Evolutionary conservation across 2,888 invertebrate species (phyloP).

Genomic region (Nezara viridula): DNA sequence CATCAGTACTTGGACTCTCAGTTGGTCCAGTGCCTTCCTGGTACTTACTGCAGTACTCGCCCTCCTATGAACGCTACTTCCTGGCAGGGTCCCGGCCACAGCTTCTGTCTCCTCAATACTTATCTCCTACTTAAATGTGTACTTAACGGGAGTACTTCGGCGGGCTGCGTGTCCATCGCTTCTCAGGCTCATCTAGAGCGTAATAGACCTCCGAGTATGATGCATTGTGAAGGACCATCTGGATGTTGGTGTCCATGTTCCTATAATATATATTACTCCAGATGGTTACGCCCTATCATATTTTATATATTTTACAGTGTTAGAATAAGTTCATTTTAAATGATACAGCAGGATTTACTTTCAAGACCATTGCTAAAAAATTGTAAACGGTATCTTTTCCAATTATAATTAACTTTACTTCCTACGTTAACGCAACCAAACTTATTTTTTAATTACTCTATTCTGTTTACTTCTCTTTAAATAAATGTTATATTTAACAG

Average conservation of each 20-base stretch:
- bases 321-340: no score
- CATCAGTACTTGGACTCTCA: neutral
- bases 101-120: slow-evolving; percentile 23
- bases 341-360: no score
- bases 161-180: neutral
- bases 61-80: neutral
- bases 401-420: no score
- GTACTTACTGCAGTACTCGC: neutral
- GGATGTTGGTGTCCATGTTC: neutral
- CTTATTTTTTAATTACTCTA: no score
- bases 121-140: slow-evolving; percentile 8
- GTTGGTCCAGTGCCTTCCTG: neutral
- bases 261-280: neutral
- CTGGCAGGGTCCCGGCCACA: neutral
- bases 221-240: neutral
- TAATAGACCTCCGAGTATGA: neutral
- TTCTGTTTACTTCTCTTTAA: no score
- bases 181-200: neutral
- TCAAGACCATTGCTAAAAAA: no score
- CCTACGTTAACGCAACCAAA: no score
- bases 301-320: neutral
- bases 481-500: no score
- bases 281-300: neutral
- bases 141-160: neutral
- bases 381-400: no score